Evolutionary conservation across 2,113 vertebrate species (phyloP), one percentile per base, ranked within the genome.

Genomic region (Oreochromis tanganicae): DNA sequence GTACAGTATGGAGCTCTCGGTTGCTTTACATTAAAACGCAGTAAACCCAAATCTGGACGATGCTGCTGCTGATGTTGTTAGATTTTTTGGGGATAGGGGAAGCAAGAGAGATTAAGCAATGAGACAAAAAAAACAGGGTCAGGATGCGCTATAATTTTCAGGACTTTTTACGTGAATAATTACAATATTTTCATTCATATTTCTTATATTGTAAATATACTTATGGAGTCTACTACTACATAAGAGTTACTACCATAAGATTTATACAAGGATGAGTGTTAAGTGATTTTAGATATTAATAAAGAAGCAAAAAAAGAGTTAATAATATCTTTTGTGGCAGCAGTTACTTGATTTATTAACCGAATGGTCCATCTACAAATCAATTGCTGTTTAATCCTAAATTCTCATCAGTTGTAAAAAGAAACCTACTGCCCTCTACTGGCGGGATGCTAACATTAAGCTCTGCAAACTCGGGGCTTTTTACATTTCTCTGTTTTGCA

Each of bases 41-140:
- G n/a, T 57, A 54, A 81, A 57, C 38, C 46, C 50, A 57, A 54
- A 71, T 83, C 29, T 83, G 61, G 84, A 19, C 9, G 11, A 29
- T 75, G 84, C 19, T 38, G 83, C 19, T 79, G 83, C 12, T 81
- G 82, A 5, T 80, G 6, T 71, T 80, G 54, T 84, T 87, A 86
- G 27, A 66, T 41, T 82, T 93, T 84, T 82, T 61, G 17, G 68
- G 43, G 75, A 24, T 81, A 32, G 54, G 79, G 19, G 46, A 91
- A 82, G 85, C 89, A 13, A 91, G 55, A 87, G 63, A 81, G 85
- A 91, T 93, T 87, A 91, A 93, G 83, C 79, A 86, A 81, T 48
- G 36, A 85, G 82, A 57, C 83, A 82, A 63, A 38, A 90, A 87
- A 85, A 43, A 85, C 12, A 79, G 24, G 29, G 50, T 56, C n/a